Evolutionary conservation across 2,797 vertebrate genomes (phyloP), one percentile per base, ranked within the genome.

Genomic region (Apogon hyalosoma): DNA sequence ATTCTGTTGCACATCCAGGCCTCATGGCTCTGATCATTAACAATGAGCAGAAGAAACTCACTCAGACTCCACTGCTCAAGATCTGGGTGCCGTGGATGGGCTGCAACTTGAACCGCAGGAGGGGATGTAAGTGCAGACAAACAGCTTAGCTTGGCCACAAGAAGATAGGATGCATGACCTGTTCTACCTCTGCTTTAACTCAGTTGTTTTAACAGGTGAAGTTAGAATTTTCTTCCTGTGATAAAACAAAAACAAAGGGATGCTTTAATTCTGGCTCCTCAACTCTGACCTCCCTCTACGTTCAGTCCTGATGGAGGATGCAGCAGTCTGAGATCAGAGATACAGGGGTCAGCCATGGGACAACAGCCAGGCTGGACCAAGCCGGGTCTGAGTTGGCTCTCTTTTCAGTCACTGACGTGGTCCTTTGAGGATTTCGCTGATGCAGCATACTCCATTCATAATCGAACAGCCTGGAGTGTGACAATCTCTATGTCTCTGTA

Each of bases 41-140:
- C 63, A 42, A 63, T 61, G 87, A 93, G 57, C 83, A 93, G 85
- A 90, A 88, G 43, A 87, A 90, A 33, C 94, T 96, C 65, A 94
- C 92, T 0, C 94, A 95, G 88, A 94, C 93, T 13, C 93, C 93
- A 55, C 80, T 94, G 69, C 94, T 95, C 75, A 96, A 95, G 92
- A 93, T 94, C 76, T 95, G 95, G 96, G 94, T 95, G 59, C 93
- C 95, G 31, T 91, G 93, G 73, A 87, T 91, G 82, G 86, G 83
- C 75, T 89, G 79, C 50, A 69, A 86, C 55, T 51, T 88, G 63
- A 92, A 87, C 77, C 90, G 80, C 63, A 90, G 94, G 80, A 93
- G 94, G 82, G 94, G 94, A 78, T 95, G 95, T 96, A 91, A 96
- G 95, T 95, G 67, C 45, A 47, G 2, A 42, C 19, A 9, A 4